Conservation (phyloP, 2,113 vertebrate species). For the Ciconia stormi region DNA sequence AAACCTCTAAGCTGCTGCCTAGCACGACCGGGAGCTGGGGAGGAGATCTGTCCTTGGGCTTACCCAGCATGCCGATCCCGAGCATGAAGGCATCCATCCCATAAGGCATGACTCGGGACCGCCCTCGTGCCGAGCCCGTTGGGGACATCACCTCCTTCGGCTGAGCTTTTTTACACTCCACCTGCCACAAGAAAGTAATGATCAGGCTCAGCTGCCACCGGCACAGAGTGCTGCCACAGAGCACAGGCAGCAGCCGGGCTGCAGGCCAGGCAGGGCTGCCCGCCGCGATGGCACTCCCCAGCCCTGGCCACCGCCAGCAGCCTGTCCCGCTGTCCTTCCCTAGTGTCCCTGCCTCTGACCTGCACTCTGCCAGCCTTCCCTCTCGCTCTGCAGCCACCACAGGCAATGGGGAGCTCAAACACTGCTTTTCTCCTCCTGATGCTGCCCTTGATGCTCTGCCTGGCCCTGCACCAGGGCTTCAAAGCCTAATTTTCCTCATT, state of each 20-base stretch:
- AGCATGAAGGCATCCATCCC: constrained; percentile 99
- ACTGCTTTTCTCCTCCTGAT: neutral
- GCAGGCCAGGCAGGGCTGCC: neutral
- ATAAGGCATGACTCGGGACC: constrained; percentile 97
- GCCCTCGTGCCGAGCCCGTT: constrained; percentile 92
- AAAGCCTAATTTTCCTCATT: neutral
- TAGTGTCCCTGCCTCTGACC: neutral
- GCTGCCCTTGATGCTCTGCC: neutral
- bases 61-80: constrained; percentile 99
- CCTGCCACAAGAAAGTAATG: constrained; percentile 76
- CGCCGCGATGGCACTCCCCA: neutral
- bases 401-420: neutral
- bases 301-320: accelerated
- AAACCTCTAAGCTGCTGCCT: constrained; percentile 22
- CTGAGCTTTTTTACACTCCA: constrained; percentile 99
- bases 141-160: constrained; percentile 99
- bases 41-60: constrained; percentile 31
- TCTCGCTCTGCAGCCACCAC: neutral
- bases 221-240: neutral
- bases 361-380: neutral
- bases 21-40: neutral
- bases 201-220: neutral
- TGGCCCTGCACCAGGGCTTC: neutral
- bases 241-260: neutral
- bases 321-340: accelerated